A percentile compares a stretch with the other conserved stretches of the same genome.
Evolutionary conservation across 2,888 invertebrate genomes (phyloP).

Genomic region (Tipula confusa): DNA sequence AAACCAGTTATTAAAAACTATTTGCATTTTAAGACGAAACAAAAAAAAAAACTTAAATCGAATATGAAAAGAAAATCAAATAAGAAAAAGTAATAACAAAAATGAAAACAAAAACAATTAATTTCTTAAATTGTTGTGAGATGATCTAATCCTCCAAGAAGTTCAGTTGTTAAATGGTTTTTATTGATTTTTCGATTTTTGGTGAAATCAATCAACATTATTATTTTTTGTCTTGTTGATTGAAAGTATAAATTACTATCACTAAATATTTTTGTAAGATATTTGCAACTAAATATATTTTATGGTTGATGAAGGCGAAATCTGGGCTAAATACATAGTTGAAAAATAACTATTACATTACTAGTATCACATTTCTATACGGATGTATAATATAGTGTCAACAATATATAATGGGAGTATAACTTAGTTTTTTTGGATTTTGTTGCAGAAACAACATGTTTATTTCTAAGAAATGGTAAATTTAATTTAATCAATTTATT

Average conservation of each 20-base stretch:
- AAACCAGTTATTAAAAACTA: slow-evolving; percentile 4
- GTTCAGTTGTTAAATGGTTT: neutral
- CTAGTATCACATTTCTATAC: too few relatives aligned
- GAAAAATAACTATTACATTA: too few relatives aligned
- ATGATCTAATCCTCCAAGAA: neutral
- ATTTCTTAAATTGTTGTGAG: neutral
- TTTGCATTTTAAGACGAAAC: neutral
- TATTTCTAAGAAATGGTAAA: too few relatives aligned
- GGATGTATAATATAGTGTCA: too few relatives aligned
- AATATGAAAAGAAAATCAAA: neutral
- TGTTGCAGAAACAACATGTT: too few relatives aligned
- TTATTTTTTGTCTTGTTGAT: neutral
- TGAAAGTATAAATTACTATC: neutral
- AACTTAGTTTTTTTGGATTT: too few relatives aligned
- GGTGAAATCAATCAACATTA: neutral
- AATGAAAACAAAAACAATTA: slow-evolving; percentile 20
- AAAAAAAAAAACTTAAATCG: neutral
- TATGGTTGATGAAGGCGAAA: too few relatives aligned
- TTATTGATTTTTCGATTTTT: neutral
- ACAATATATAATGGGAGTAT: too few relatives aligned
- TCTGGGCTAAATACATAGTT: too few relatives aligned
- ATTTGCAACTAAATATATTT: too few relatives aligned
- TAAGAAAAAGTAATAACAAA: neutral
- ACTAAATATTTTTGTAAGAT: neutral
- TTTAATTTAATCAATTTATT: too few relatives aligned